phyloP scores from a whole-genome alignment of 2,797 vertebrate species.

The Cottoperca gobio region DNA sequence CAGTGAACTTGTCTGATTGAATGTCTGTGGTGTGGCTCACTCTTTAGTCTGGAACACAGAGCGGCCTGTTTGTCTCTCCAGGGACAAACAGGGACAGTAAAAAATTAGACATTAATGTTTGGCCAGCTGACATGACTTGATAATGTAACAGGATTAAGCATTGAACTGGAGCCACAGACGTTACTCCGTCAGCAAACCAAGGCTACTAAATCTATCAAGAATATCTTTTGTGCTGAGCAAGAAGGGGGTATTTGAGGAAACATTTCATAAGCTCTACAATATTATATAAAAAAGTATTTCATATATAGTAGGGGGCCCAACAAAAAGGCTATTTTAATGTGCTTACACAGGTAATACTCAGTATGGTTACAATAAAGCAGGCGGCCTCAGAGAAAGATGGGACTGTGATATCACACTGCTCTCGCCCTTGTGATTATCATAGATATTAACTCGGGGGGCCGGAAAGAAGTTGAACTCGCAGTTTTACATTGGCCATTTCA shows the following conservation, averaged over 20 bases:
- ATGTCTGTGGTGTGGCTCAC: conserved; percentile 26
- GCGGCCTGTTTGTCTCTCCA: conserved; percentile 3
- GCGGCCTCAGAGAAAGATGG: conserved; percentile 52
- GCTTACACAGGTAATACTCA: conserved; percentile 55
- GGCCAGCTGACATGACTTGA: conserved; percentile 37
- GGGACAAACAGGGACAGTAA: conserved; percentile 29
- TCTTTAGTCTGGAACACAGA: conserved; percentile 12
- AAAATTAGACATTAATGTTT: conserved; percentile 35
- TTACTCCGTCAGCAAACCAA: conserved; percentile 17
- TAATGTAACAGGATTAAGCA: conserved; percentile 32
- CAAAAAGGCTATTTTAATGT: conserved; percentile 49
- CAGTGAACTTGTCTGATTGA: conserved; percentile 31
- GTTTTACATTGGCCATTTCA: conserved; percentile 54
- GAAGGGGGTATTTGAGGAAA: conserved; percentile 7
- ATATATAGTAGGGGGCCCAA: conserved; percentile 10
- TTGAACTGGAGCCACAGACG: conserved; percentile 12
- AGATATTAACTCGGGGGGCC: conserved; percentile 69
- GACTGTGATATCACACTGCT: conserved; percentile 48
- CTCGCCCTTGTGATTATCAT: conserved; percentile 73
- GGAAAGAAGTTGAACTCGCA: conserved; percentile 53
- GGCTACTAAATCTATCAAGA: conserved; percentile 2
- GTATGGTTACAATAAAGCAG: conserved; percentile 52
- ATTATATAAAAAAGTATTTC: conserved; percentile 13
- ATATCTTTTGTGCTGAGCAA: conserved; percentile 17
- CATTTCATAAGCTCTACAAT: neutral